These are phyloP conservation scores for Petrocephalus microphthalmus DNA, from an alignment of 2,113 vertebrate species.

Conservation along the genomic window DNA sequence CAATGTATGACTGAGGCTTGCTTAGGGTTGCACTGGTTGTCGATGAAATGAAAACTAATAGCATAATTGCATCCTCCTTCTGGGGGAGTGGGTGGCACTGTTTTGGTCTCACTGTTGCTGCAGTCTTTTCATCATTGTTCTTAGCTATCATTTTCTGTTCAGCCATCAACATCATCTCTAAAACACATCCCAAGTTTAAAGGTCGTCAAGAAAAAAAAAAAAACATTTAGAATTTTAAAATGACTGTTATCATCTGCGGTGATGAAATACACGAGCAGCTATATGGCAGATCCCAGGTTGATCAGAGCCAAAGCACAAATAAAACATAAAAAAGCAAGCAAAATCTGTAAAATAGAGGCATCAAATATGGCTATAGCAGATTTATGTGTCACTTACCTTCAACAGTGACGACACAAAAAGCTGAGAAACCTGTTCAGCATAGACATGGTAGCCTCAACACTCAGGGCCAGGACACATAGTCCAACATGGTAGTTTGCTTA, in stretches of 20 bases:
- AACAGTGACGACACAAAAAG: neutral
- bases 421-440: neutral
- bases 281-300: too few relatives aligned
- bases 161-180: neutral
- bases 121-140: neutral
- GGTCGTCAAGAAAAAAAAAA: neutral
- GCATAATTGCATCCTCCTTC: neutral
- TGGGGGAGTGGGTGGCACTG: too few relatives aligned
- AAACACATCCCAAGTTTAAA: neutral
- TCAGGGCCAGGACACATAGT: neutral
- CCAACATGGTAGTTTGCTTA: neutral
- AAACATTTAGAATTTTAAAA: neutral
- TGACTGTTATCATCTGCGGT: neutral
- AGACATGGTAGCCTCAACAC: neutral
- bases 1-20: neutral
- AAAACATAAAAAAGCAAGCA: neutral
- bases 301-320: neutral
- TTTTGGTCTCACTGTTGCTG: neutral
- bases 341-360: neutral
- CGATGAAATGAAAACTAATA: neutral
- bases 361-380: neutral
- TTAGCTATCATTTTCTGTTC: neutral
- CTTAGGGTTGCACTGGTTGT: neutral
- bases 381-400: neutral
- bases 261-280: neutral